Base-by-base conservation (phyloP, 1,140 invertebrate genomes). In the Kradibia gibbosae region DNA sequence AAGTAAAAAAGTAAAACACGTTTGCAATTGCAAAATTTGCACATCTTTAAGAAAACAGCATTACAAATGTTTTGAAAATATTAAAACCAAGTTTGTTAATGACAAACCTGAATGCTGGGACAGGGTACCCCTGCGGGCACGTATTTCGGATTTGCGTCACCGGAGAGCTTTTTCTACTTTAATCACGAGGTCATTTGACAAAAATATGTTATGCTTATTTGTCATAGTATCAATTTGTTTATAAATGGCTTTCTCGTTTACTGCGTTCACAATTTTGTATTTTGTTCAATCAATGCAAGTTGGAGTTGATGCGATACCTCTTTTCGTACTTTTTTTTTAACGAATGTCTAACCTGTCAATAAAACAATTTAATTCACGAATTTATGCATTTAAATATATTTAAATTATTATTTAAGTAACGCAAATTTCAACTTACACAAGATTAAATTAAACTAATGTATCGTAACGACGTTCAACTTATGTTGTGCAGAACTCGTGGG, bases 21-120 rank as follows among this genome's bases (percentile, higher is more conserved):
- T n/a, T n/a, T n/a, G n/a, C n/a, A n/a, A n/a, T n/a, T n/a, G n/a
- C n/a, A n/a, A n/a, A n/a, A n/a, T n/a, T n/a, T n/a, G n/a, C n/a
- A n/a, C n/a, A n/a, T n/a, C n/a, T n/a, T n/a, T n/a, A n/a, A n/a
- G n/a, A n/a, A n/a, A n/a, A n/a, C n/a, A n/a, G n/a, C n/a, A n/a
- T n/a, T n/a, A n/a, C n/a, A n/a, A n/a, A n/a, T n/a, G n/a, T n/a
- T 62, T 62, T 11, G 34, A 1, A 11, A 45, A 1, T 2, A 34
- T 55, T 39, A 15, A 57, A 88, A 88, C 87, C 89, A 87, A 89
- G 88, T 88, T 90, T 86, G 85, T 88, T 87, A 88, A 88, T 85
- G 83, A 89, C 81, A 94, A 95, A 96, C 96, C 96, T 97, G 96
- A 97, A 97, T 97, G 96, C 97, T 97, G 96, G 96, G 96, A 97